Base-by-base conservation (phyloP, 2,113 vertebrate species). In the Zootoca vivipara region DNA sequence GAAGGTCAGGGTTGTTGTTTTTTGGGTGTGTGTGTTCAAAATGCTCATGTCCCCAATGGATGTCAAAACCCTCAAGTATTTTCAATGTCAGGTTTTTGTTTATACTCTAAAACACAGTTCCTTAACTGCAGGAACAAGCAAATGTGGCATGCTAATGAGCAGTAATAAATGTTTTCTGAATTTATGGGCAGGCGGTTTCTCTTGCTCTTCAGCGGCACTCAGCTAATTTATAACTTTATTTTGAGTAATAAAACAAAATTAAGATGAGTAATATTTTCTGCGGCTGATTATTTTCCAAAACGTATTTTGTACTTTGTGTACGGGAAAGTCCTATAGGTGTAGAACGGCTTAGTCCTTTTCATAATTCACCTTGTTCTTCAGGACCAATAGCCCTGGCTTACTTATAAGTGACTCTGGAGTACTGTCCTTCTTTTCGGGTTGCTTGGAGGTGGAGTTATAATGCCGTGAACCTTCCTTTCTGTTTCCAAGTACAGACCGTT, bases 151-250 rank as follows among this genome's bases (percentile, higher is more conserved):
- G 67, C 20, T 75, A 93, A 72, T 90, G 81, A 92, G 62, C 20
- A 72, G 33, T 78, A 77, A 20, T 91, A 93, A 89, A 86, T 91
- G 35, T 77, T 90, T 89, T 58, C 78, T 87, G 42, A 89, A 90
- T 90, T 90, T 90, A 90, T 90, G 79, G 72, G 42, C 78, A 89
- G 67, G 35, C 87, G 42, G 24, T 74, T 82, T 94, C 83, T 91
- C 40, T 75, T 67, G 24, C 3, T 91, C 7, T 77, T 46, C 75
- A 86, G 46, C 52, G 84, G 42, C 90, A 89, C 86, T 81, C 83
- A 86, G 82, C 7, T 91, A 81, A 86, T 90, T 89, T 90, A 83
- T 92, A 85, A 89, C 73, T 42, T 86, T 90, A 91, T 87, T 88
- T 26, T 87, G 82, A 79, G 85, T 82, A 88, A 83, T 88, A 90